Base-by-base conservation (phyloP, 2,888 invertebrate species). In the Cotesia congregata region DNA sequence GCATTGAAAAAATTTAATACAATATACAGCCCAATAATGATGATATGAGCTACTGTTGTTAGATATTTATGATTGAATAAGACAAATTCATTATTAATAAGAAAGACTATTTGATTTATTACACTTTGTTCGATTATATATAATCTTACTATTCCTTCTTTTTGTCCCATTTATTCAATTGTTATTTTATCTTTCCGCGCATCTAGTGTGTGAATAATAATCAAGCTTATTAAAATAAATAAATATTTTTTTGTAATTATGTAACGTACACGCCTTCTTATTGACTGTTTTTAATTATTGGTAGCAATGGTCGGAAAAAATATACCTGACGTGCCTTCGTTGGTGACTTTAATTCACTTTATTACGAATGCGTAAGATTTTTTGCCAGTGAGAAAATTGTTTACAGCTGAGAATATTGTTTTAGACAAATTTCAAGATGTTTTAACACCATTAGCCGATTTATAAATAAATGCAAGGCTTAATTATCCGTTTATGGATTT, bases 61-160 rank as follows among this genome's bases (percentile, higher is more conserved):
- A 6, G 65, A 6, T 65, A 30, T 30, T 30, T 65, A 30, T 9
- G 30, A 17, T 30, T 6, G 20, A 20, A 60, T 60, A 59, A 59
- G 60, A 67, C 60, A 38, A 67, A 74, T 74, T 67, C 67, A 74
- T 74, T 74, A 74, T 74, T 68, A 74, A 74, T 68, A 74, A 67
- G 62, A 62, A 6, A 65, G 65, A 65, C 30, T 9, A 3, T 9
- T 65, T 65, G 65, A 30, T 65, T 65, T 65, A 30, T 65, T 30
- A 30, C 6, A 65, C 20, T 2, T 7, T 15, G 67, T 30, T 30
- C 30, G 30, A 30, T 30, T 30, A 30, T 30, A 30, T 30, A 30
- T 30, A 20, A 2, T 30, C 30, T 30, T 30, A 30, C 30, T 30
- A 30, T 2, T 3, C 30, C 3, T 3, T 30, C 9, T 50, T 50